Base-by-base conservation (phyloP, 2,113 vertebrate genomes). In the Arothron firmamentum region DNA sequence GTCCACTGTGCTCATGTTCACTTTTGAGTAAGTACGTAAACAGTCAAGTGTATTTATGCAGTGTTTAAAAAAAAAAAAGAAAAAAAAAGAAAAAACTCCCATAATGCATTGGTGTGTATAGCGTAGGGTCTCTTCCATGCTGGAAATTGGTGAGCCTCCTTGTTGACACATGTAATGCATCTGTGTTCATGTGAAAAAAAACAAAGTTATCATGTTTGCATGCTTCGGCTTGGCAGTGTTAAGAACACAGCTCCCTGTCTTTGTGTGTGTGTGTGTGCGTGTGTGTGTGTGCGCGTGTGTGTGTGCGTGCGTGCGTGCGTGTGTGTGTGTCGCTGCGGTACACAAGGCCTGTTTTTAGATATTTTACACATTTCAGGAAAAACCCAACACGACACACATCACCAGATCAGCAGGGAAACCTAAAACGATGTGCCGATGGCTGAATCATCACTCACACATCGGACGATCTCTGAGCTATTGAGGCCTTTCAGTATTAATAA, bases 121-220 rank as follows among this genome's bases (percentile, higher is more conserved):
- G 70, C 62, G 63, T 67, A 72, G 76, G 66, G 67, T 79, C 59
- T 78, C 61, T 67, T 52, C 66, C 70, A 70, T 76, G 78, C 62
- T 77, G 74, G 69, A 76, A 74, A 75, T 46, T 66, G 74, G 80
- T 73, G 74, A 74, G 69, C 76, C 67, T 78, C 53, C 71, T 73
- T 77, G 79, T 87, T 52, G 66, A 83, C 80, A 88, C 86, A 84
- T 83, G 79, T 83, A 69, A 82, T 87, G 81, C 88, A 89, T 88
- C 65, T 74, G 85, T 89, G 83, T 88, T 87, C 82, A 86, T 86
- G 85, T 89, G 80, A 77, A 75, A 82, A 79, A 79, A 74, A 75
- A 65, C 78, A 77, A 74, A 52, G 55, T 83, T 71, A 74, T 82
- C 70, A 81, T 88, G 83, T 87, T 38, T 81, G 85, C 88, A 89